phyloP scores from a whole-genome alignment of 2,888 invertebrate species.

The Noctua janthe region DNA sequence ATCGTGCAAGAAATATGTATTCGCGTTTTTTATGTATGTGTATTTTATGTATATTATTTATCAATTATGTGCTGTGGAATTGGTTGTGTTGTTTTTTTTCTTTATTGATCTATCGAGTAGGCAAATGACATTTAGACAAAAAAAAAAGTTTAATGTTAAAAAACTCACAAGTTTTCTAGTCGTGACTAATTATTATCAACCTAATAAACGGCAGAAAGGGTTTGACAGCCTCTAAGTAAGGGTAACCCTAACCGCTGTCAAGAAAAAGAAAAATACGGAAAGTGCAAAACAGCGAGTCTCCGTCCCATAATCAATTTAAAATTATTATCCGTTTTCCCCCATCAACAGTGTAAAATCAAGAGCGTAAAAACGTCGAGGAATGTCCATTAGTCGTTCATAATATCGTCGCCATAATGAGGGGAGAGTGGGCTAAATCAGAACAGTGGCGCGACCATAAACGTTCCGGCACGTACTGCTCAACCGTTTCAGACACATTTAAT shows the following conservation, averaged over 20 bases:
- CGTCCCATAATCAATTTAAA: constrained; percentile 74
- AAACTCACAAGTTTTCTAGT: background rate
- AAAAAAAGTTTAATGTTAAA: background rate
- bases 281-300: constrained; percentile 57
- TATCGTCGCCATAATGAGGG: constrained; percentile 82
- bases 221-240: constrained; percentile 41
- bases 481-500: constrained; percentile 65
- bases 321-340: constrained; percentile 79
- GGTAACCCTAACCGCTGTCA: constrained; percentile 35
- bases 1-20: constrained; percentile 89
- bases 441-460: constrained; percentile 73
- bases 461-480: constrained; percentile 79
- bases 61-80: constrained; percentile 66
- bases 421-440: constrained; percentile 80
- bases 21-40: constrained; percentile 76
- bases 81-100: background rate
- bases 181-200: constrained; percentile 28
- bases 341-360: constrained; percentile 78
- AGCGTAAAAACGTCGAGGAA: constrained; percentile 78
- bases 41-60: constrained; percentile 75
- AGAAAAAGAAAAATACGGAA: constrained; percentile 43
- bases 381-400: constrained; percentile 85
- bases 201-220: constrained; percentile 34
- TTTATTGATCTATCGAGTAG: background rate
- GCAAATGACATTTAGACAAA: background rate